phyloP scores from a whole-genome alignment of 2,888 invertebrate genomes.

The Melieria picta region DNA sequence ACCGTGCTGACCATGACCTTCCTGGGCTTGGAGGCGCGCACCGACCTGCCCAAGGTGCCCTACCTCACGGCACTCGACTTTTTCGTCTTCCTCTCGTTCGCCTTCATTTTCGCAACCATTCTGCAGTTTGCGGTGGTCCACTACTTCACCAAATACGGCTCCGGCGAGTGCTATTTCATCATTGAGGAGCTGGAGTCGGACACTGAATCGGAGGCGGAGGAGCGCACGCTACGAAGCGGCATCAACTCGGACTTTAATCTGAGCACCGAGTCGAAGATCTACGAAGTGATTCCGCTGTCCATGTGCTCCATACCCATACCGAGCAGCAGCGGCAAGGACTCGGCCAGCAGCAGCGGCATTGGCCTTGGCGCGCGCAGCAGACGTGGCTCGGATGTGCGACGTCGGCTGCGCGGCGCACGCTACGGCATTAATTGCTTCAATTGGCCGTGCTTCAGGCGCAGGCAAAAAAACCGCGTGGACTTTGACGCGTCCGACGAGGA shows the following conservation, averaged over 20 bases:
- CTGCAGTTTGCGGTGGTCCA: slow-evolving; percentile 87
- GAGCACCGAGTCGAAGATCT: slow-evolving; percentile 64
- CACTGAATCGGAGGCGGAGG: slow-evolving; percentile 70
- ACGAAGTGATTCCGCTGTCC: slow-evolving; percentile 74
- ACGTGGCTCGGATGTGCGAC: slow-evolving; percentile 46
- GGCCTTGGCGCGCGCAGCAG: slow-evolving; percentile 38
- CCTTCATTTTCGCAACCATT: slow-evolving; percentile 83
- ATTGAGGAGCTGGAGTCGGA: slow-evolving; percentile 71
- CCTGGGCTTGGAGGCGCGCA: slow-evolving; percentile 80
- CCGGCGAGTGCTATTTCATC: slow-evolving; percentile 80
- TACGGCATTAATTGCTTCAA: slow-evolving; percentile 47
- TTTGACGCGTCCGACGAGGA: slow-evolving; percentile 53
- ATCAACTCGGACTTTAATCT: slow-evolving; percentile 56
- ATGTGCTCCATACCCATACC: slow-evolving; percentile 69
- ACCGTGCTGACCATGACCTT: slow-evolving; percentile 89
- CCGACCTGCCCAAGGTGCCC: slow-evolving; percentile 84
- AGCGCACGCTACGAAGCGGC: slow-evolving; percentile 42
- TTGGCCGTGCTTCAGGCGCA: slow-evolving; percentile 49
- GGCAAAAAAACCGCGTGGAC: slow-evolving; percentile 38
- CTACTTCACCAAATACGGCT: slow-evolving; percentile 86
- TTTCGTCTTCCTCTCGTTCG: slow-evolving; percentile 83
- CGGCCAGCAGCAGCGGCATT: slow-evolving; percentile 51
- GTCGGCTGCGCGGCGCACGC: slow-evolving; percentile 56
- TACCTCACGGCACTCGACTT: slow-evolving; percentile 89
- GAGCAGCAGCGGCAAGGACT: slow-evolving; percentile 20